Percentiles rank a stretch among this genome's conserved stretches.
Evolutionary conservation across 2,888 invertebrate genomes (phyloP).

Genomic region (Parthenolecanium corni): DNA sequence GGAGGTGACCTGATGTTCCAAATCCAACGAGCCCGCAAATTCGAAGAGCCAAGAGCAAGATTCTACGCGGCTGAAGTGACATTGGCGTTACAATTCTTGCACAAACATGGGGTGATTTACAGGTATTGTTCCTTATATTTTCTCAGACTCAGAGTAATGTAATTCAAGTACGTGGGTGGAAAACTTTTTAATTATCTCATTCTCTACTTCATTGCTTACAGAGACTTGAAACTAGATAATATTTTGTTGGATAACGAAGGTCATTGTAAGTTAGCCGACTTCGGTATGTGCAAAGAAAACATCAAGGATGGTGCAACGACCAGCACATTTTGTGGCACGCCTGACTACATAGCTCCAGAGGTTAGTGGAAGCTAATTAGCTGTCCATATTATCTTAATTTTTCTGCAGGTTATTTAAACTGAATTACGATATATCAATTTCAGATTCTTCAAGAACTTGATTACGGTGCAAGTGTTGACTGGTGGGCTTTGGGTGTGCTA

Average conservation of each 20-base stretch:
- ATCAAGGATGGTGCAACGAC: slow-evolving; percentile 81
- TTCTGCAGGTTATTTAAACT: background rate
- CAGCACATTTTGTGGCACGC: slow-evolving; percentile 98
- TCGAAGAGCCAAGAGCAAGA: slow-evolving; percentile 87
- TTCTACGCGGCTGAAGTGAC: slow-evolving; percentile 99
- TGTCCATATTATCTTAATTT: background rate
- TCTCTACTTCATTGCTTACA: slow-evolving; percentile 38
- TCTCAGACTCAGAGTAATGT: too few species aligned
- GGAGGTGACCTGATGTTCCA: slow-evolving; percentile 99
- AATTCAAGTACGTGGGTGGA: background rate
- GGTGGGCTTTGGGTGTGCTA: slow-evolving; percentile 96
- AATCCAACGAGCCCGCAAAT: slow-evolving; percentile 95
- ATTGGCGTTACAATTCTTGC: slow-evolving; percentile 91
- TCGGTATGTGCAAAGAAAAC: slow-evolving; percentile 98
- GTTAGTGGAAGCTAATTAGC: slow-evolving; percentile 40
- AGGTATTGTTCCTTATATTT: slow-evolving; percentile 39
- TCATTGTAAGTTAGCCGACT: slow-evolving; percentile 84
- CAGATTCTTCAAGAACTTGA: slow-evolving; percentile 84
- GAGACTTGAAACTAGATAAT: slow-evolving; percentile 97
- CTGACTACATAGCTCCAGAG: slow-evolving; percentile 98
- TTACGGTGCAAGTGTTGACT: slow-evolving; percentile 78
- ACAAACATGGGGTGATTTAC: slow-evolving; percentile 93
- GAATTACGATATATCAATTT: background rate
- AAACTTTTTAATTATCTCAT: background rate
- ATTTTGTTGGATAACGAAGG: slow-evolving; percentile 93